A percentile compares a stretch with the other conserved stretches of the same genome.
Evolutionary conservation across 2,888 invertebrate genomes (phyloP).

Genomic region (Rotaria macrura): DNA sequence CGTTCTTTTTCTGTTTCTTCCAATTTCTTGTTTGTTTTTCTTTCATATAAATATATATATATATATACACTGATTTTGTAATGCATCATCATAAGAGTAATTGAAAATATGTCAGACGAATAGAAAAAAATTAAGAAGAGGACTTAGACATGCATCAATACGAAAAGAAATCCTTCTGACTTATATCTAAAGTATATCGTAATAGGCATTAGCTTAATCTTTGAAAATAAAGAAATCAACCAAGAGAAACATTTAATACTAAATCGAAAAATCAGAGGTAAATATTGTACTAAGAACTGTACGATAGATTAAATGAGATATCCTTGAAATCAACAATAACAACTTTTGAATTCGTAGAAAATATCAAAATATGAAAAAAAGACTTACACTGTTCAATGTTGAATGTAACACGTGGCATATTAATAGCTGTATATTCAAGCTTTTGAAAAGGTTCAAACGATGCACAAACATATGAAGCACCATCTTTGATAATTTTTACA

Average conservation of each 20-base stretch:
- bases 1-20: no score
- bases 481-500: conserved; percentile 46
- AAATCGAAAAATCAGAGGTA: no score
- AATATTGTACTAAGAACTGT: no score
- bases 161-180: not conserved
- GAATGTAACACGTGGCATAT: not conserved
- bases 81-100: not conserved
- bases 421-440: not conserved
- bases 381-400: not conserved
- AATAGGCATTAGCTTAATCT: not conserved
- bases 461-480: conserved; percentile 46
- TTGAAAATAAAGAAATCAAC: not conserved
- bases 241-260: no score
- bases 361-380: not conserved
- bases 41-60: no score
- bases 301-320: no score
- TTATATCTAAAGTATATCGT: not conserved
- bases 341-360: not conserved
- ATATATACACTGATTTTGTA: not conserved
- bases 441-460: conserved; percentile 46
- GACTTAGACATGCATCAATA: not conserved
- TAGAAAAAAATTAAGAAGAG: not conserved
- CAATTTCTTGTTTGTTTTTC: no score
- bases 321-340: no score
- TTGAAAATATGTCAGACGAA: not conserved